Evolutionary conservation across 2,888 invertebrate genomes (phyloP).

Genomic region (Germaria angustata): DNA sequence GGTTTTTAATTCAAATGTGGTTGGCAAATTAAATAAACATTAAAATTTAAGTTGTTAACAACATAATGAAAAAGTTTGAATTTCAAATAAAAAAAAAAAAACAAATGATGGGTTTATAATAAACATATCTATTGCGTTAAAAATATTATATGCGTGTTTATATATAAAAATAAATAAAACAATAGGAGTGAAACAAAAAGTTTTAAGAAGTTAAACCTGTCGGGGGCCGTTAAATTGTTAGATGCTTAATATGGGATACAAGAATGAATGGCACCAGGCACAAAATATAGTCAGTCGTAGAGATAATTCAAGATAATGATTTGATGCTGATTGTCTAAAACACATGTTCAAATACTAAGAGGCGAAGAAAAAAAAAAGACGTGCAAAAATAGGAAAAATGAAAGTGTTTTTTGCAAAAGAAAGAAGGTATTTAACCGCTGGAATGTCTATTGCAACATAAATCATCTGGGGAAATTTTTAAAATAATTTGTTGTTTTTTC

Average conservation of each 20-base stretch:
- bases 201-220: neutral
- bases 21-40: conserved; percentile 62
- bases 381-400: neutral
- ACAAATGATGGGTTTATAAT: conserved; percentile 29
- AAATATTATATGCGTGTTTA: too few species aligned
- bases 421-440: neutral
- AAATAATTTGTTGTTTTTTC: neutral
- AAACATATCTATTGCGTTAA: neutral
- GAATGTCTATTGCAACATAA: neutral
- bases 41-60: conserved; percentile 45
- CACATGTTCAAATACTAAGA: neutral
- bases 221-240: neutral
- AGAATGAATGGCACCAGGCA: neutral
- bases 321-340: neutral
- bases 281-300: neutral
- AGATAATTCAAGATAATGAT: conserved; percentile 15
- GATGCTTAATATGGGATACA: neutral
- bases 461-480: neutral
- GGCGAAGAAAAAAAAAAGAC: neutral
- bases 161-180: neutral
- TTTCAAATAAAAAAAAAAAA: too few species aligned
- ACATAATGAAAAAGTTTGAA: conserved; percentile 28
- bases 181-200: neutral
- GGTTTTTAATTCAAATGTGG: conserved; percentile 36
- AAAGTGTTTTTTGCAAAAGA: conserved; percentile 7